Percentiles rank a stretch among this genome's conserved stretches.
Evolutionary conservation across 2,797 vertebrate genomes (phyloP).

Genomic region (Malurus splendens): DNA sequence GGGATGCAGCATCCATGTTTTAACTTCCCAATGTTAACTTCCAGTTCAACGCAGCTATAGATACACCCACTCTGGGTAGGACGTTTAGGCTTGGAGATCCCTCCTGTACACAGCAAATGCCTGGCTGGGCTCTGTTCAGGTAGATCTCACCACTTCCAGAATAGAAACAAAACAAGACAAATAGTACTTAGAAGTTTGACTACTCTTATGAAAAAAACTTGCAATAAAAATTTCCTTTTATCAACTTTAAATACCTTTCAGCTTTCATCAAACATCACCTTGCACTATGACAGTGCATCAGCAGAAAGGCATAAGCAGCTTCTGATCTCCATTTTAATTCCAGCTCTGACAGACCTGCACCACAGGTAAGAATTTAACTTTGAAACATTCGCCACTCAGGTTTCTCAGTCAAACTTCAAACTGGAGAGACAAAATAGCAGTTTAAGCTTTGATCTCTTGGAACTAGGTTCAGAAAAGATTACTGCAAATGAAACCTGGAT

Average conservation of each 20-base stretch:
- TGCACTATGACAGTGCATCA: neutral
- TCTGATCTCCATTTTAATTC: conserved; percentile 16
- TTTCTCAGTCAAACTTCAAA: conserved; percentile 3
- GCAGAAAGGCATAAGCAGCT: neutral
- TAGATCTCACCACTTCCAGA: neutral
- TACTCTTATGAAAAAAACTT: neutral
- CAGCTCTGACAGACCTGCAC: conserved; percentile 5
- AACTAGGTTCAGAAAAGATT: neutral
- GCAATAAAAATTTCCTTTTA: conserved; percentile 38
- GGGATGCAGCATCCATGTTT: neutral
- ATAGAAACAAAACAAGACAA: neutral
- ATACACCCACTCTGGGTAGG: neutral
- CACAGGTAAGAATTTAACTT: neutral
- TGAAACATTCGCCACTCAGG: neutral
- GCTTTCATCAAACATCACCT: conserved; percentile 5
- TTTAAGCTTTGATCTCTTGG: conserved; percentile 36
- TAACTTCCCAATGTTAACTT: neutral
- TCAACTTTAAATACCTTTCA: neutral
- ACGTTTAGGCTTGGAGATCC: neutral
- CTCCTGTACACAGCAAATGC: neutral
- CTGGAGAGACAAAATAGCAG: neutral
- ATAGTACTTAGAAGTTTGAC: neutral
- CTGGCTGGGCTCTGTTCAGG: neutral
- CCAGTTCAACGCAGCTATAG: neutral
- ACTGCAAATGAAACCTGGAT: neutral